A percentile compares a stretch with the other conserved stretches of the same genome.
Evolutionary conservation across 2,113 vertebrate species (phyloP).

Genomic region (Galeopterus variegatus): DNA sequence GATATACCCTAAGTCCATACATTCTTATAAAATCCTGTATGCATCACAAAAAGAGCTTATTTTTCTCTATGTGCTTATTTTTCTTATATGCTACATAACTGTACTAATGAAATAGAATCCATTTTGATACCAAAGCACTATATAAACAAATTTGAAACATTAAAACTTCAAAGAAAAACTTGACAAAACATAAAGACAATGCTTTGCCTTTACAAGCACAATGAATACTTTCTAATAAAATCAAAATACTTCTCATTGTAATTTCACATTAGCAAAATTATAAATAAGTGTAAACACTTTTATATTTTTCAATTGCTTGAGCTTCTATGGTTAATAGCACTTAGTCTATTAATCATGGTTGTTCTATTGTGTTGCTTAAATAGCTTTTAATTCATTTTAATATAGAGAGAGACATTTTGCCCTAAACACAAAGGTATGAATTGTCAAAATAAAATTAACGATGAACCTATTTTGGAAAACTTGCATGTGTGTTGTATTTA

Average conservation of each 20-base stretch:
- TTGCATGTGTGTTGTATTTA: neutral
- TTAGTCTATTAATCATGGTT: neutral
- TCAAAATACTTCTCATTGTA: no score
- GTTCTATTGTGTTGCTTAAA: neutral
- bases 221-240: neutral
- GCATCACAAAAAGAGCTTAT: neutral
- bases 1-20: neutral
- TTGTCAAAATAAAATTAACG: constrained; percentile 21
- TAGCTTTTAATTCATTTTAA: constrained; percentile 14
- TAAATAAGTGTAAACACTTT: neutral
- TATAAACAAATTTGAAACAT: neutral
- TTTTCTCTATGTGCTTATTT: constrained; percentile 15
- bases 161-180: neutral
- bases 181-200: neutral
- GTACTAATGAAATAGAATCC: neutral
- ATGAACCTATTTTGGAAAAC: neutral
- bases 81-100: neutral
- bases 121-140: neutral
- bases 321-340: neutral
- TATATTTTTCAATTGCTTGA: neutral
- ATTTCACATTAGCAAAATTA: no score
- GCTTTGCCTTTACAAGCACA: neutral
- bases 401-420: neutral
- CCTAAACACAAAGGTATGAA: neutral
- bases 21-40: neutral